A percentile compares a stretch with the other conserved stretches of the same genome.
These are phyloP conservation scores for Idaea aversata DNA, from an alignment of 2,888 invertebrate genomes.

Conservation along the genomic window DNA sequence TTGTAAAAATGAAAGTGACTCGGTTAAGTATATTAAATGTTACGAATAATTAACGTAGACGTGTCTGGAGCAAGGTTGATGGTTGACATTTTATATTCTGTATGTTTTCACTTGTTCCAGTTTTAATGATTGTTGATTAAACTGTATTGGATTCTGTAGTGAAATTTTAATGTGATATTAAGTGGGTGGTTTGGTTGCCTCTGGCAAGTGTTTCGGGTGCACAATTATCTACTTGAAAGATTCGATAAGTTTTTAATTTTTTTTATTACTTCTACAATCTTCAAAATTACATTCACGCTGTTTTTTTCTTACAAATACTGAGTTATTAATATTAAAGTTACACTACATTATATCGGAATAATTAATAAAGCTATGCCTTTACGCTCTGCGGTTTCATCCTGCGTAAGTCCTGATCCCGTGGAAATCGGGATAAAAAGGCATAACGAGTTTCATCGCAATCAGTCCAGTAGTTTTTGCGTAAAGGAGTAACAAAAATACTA, in stretches of 20 bases:
- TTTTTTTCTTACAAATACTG: too few species aligned
- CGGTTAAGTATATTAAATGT: slow-evolving; percentile 44
- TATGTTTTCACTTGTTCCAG: slow-evolving; percentile 62
- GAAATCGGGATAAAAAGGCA: too few species aligned
- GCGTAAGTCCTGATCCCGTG: too few species aligned
- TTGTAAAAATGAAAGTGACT: slow-evolving; percentile 1
- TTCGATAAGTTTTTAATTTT: background rate
- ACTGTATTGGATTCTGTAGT: slow-evolving; percentile 30
- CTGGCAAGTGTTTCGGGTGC: background rate
- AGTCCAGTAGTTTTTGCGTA: too few species aligned
- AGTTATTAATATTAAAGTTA: too few species aligned
- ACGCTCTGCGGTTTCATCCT: too few species aligned
- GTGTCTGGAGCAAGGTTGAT: slow-evolving; percentile 62
- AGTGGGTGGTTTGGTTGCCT: background rate
- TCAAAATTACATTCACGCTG: background rate
- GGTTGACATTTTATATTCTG: slow-evolving; percentile 65
- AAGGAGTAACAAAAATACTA: too few species aligned
- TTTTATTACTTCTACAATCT: background rate
- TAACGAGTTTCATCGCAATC: too few species aligned
- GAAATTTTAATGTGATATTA: slow-evolving; percentile 3
- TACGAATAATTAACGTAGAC: slow-evolving; percentile 61
- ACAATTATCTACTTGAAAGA: background rate
- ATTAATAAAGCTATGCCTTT: too few species aligned
- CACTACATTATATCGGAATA: too few species aligned
- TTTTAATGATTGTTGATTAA: slow-evolving; percentile 50